Conservation (phyloP, 2,888 invertebrate genomes). For the Drosophila robusta region DNA sequence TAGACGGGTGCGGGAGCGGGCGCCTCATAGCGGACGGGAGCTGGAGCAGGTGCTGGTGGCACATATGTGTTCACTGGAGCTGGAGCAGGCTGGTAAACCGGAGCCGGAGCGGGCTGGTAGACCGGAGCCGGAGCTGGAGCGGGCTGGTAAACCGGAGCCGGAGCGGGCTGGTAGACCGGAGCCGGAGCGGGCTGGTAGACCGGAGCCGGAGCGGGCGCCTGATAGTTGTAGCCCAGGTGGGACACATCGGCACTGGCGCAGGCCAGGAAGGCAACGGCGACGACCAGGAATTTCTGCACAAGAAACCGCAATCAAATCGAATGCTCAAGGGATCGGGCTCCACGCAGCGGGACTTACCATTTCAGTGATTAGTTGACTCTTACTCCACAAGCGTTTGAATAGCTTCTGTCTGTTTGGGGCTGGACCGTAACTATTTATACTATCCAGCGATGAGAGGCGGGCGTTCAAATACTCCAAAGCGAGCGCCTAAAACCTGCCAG, state of each 20-base stretch:
- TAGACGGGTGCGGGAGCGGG: constrained; percentile 27
- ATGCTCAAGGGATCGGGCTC: constrained; percentile 1
- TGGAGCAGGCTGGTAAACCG: constrained; percentile 22
- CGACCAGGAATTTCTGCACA: constrained; percentile 73
- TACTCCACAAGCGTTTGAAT: constrained; percentile 62
- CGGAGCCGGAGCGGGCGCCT: constrained; percentile 55
- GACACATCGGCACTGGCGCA: constrained; percentile 78
- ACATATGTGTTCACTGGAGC: constrained; percentile 20
- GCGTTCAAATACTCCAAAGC: constrained; percentile 6
- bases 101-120: constrained; percentile 34
- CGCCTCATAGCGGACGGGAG: constrained; percentile 5
- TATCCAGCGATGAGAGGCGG: constrained; percentile 27
- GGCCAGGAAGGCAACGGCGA: constrained; percentile 76
- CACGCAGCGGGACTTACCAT: constrained; percentile 56
- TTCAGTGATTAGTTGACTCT: constrained; percentile 39
- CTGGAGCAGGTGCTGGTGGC: constrained; percentile 19
- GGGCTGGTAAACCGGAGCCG: constrained; percentile 41
- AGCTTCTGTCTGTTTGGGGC: constrained; percentile 62
- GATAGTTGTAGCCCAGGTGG: constrained; percentile 71
- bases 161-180: constrained; percentile 23
- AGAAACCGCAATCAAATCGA: constrained; percentile 7
- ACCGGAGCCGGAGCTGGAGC: constrained; percentile 44
- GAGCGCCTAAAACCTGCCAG: constrained; percentile 25
- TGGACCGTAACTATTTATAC: constrained; percentile 58
- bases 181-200: constrained; percentile 31